These are phyloP conservation scores for Rambutsinella grinnellia DNA, from an alignment of 2,888 invertebrate species.

Conservation along the genomic window DNA sequence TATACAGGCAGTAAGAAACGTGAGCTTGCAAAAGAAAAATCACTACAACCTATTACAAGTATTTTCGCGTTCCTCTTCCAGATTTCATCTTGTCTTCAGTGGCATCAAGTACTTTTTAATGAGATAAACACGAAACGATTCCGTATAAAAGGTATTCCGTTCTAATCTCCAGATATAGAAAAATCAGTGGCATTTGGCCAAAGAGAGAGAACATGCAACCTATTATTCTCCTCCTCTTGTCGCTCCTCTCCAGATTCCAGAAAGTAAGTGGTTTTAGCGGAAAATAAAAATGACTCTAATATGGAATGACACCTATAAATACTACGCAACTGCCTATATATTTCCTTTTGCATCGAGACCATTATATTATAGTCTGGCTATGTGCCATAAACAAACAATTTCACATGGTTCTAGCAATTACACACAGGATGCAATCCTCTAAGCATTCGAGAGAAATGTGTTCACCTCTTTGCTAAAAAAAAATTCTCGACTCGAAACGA, in stretches of 20 bases:
- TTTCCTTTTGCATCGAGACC: not conserved
- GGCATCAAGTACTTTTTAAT: constrained; percentile 43
- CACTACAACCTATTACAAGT: constrained; percentile 21
- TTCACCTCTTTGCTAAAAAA: not conserved
- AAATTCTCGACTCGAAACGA: too few relatives aligned
- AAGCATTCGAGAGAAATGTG: constrained; percentile 12
- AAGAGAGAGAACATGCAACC: constrained; percentile 22
- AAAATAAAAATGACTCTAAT: not conserved
- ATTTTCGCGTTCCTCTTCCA: constrained; percentile 6
- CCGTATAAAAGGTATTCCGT: constrained; percentile 24
- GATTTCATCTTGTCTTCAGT: constrained; percentile 34
- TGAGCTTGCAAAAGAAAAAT: too few relatives aligned
- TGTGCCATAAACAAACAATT: constrained; percentile 36
- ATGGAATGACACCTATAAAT: not conserved
- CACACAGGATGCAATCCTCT: constrained; percentile 34
- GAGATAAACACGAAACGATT: constrained; percentile 41
- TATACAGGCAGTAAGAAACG: too few relatives aligned
- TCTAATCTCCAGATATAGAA: constrained; percentile 2
- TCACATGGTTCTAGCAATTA: constrained; percentile 44
- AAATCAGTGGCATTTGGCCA: constrained; percentile 22
- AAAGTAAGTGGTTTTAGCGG: not conserved
- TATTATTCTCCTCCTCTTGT: too few relatives aligned
- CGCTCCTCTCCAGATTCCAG: constrained; percentile 29
- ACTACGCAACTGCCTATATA: not conserved
- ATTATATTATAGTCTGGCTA: constrained; percentile 27